Evolutionary conservation across 1,140 invertebrate genomes (phyloP), one percentile per base, ranked within the genome.

Genomic region (Procambarus virginalis): DNA sequence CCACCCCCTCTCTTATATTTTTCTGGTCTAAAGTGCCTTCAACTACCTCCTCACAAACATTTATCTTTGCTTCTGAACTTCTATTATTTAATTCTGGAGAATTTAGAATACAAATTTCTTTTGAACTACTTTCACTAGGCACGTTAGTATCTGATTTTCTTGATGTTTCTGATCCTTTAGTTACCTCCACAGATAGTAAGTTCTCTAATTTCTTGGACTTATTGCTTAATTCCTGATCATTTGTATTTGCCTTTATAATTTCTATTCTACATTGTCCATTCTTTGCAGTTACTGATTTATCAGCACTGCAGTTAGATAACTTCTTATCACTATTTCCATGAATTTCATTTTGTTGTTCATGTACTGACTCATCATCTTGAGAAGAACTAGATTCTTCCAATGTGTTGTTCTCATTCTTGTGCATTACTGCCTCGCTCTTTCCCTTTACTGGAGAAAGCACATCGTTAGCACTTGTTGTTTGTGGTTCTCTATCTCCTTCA

Each of bases 261-360:
- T 48, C 34, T 64, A 22, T 64, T 45, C 45, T 34, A 73, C 68
- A 34, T 34, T 73, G n/a, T 34, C 5, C 22, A 34, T 34, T 20
- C 22, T 14, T 83, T 68, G n/a, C 20, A 20, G 68, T 45, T 49
- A 22, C 10, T 46, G 34, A 49, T 76, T 77, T 77, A 46, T 85
- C 55, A 48, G 22, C n/a, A 83, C 12, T 68, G 17, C 60, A 20
- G 6, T 83, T 10, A 70, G 14, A 55, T 73, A 34, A n/a, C 68
- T 75, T 17, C 2, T 22, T 51, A 75, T 17, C 49, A 75, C 46
- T 22, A n/a, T 75, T 51, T 34, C 46, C 55, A 55, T 20, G n/a
- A 17, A 64, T n/a, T 86, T 86, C 84, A 77, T 60, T 68, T 10
- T 64, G 14, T 17, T 79, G 22, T 78, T 86, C 76, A 48, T 86